Base-by-base conservation (phyloP, 2,113 vertebrate genomes). In the human (Homo sapiens) region DNA sequence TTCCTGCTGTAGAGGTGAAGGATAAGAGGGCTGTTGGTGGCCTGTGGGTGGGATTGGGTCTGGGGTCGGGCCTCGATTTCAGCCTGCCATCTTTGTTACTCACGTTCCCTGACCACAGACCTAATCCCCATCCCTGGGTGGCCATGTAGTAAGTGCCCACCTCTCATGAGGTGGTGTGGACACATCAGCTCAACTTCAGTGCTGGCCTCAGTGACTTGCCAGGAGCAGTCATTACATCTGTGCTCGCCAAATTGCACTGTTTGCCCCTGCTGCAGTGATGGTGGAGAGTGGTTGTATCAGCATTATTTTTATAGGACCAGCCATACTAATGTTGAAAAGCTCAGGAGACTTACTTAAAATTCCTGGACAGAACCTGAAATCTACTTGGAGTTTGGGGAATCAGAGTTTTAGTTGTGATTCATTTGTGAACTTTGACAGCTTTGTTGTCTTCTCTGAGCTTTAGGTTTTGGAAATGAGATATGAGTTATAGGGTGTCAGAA, bases 381-480 rank as follows among this genome's bases (percentile, higher is more conserved):
- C 59, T 97, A 0, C 76, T 89, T 70, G 89, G 80, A 87, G 61
- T 93, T 50, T 48, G 78, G 76, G 64, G 52, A 94, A 82, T 76
- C 52, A 90, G 45, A 9, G 3, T 82, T 92, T 89, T 76, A 73
- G 68, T 73, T 85, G 61, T 88, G 64, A 78, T 32, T 94, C 70
- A 79, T 85, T 70, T 50, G 27, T 95, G 52, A 73, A 50, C 80
- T 72, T 86, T 59, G 87, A 73, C 68, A n/a, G 70, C 64, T 92
- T 89, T 55, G 61, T 83, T 93, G 25, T 93, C 55, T 76, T 43
- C 72, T 82, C 30, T 85, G 61, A 92, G 85, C 70, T 95, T 97
- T 30, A 70, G 50, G 40, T 78, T 92, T 97, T 95, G 92, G 70
- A 73, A 90, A 82, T 89, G 73, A 93, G 57, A 73, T 38, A 59